These are phyloP conservation scores for Nudaria mundana DNA, from an alignment of 2,888 invertebrate genomes.

Conservation along the genomic window DNA sequence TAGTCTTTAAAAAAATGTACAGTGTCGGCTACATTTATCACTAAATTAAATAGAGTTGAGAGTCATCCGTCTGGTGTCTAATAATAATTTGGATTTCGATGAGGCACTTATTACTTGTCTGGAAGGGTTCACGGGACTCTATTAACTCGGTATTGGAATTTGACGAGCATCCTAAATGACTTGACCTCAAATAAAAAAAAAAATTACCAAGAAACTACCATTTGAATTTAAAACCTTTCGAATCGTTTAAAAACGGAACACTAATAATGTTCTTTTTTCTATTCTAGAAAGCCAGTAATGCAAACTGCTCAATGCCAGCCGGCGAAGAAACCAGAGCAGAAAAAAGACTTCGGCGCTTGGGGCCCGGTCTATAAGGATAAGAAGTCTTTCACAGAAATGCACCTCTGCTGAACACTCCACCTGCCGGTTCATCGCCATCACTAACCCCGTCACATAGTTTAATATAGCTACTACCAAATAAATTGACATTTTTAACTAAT, in stretches of 20 bases:
- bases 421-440: conserved; percentile 48
- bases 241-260: too few relatives aligned
- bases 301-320: conserved; percentile 56
- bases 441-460: conserved; percentile 41
- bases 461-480: conserved; percentile 42
- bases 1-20: conserved; percentile 9
- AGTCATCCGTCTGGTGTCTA: too few relatives aligned
- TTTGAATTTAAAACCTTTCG: too few relatives aligned
- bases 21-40: too few relatives aligned
- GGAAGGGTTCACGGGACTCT: too few relatives aligned
- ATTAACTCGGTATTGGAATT: too few relatives aligned
- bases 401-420: conserved; percentile 76
- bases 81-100: too few relatives aligned
- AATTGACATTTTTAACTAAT: conserved; percentile 27
- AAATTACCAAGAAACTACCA: too few relatives aligned
- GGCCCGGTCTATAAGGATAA: conserved; percentile 88
- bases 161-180: too few relatives aligned
- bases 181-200: too few relatives aligned
- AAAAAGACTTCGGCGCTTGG: conserved; percentile 84
- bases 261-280: background rate
- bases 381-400: conserved; percentile 87
- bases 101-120: too few relatives aligned
- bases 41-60: too few relatives aligned
- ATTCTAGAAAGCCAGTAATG: conserved; percentile 55
- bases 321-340: conserved; percentile 62